phyloP scores from a whole-genome alignment of 2,888 invertebrate species.

The Scaptodrosophila latifasciaeformis region DNA sequence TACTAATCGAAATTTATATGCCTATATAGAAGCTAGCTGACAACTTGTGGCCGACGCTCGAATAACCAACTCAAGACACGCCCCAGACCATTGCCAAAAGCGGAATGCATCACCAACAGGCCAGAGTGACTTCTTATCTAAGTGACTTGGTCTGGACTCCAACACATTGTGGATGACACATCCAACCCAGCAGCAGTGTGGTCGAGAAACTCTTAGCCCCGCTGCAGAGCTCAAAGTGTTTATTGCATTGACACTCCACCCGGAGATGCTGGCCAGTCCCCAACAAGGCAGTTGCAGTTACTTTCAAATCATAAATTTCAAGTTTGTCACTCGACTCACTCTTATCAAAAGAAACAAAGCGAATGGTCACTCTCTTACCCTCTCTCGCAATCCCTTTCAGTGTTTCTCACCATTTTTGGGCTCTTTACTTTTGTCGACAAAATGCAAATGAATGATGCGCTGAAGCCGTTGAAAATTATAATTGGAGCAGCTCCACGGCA shows the following conservation, averaged over 20 bases:
- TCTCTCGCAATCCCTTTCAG: not conserved
- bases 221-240: constrained; percentile 45
- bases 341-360: constrained; percentile 51
- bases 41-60: constrained; percentile 49
- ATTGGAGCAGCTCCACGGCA: constrained; percentile 48
- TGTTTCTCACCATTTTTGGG: not conserved
- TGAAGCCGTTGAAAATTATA: constrained; percentile 56
- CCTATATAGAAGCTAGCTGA: constrained; percentile 39
- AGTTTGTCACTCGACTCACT: constrained; percentile 58
- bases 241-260: constrained; percentile 62
- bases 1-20: constrained; percentile 52
- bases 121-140: constrained; percentile 45
- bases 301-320: constrained; percentile 66
- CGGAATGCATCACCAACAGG: not conserved
- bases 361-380: constrained; percentile 20
- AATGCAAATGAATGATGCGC: constrained; percentile 60
- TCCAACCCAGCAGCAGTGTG: not conserved
- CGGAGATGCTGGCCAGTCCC: constrained; percentile 9
- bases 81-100: constrained; percentile 1
- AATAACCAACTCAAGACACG: not conserved
- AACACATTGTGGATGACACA: not conserved
- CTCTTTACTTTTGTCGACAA: constrained; percentile 22
- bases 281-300: constrained; percentile 35
- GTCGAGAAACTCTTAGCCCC: too few species aligned
- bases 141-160: constrained; percentile 55